Evolutionary conservation across 2,797 vertebrate genomes (phyloP).

Genomic region (Hydrolagus colliei): DNA sequence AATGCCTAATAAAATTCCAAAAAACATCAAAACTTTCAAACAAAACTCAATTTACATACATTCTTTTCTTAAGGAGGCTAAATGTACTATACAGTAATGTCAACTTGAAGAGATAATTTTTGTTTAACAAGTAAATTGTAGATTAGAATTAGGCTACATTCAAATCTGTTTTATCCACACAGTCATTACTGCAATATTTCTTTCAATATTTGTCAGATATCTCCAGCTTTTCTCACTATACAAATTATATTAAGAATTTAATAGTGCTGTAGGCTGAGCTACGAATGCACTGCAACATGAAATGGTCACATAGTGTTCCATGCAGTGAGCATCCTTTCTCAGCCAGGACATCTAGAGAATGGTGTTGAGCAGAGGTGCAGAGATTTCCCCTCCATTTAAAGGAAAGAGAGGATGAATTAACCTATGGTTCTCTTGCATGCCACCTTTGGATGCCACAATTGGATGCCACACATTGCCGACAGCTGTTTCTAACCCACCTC

Average conservation of each 20-base stretch:
- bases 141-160: neutral
- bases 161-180: neutral
- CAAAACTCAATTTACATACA: neutral
- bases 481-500: no score
- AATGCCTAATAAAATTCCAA: slow-evolving; percentile 42
- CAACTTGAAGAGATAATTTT: neutral
- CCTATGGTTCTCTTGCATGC: neutral
- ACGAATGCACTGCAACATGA: neutral
- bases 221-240: neutral
- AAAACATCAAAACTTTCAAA: slow-evolving; percentile 2
- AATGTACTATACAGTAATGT: neutral
- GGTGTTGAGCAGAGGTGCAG: no score
- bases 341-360: neutral
- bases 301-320: neutral
- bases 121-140: neutral
- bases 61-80: neutral
- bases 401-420: no score
- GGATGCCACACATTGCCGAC: neutral
- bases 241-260: neutral
- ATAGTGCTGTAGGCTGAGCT: neutral
- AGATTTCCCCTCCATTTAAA: no score
- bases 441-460: neutral
- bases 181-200: neutral
- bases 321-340: neutral
- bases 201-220: neutral